These are phyloP conservation scores for Erpobdella octoculata DNA, from an alignment of 2,888 invertebrate species.

Conservation along the genomic window DNA sequence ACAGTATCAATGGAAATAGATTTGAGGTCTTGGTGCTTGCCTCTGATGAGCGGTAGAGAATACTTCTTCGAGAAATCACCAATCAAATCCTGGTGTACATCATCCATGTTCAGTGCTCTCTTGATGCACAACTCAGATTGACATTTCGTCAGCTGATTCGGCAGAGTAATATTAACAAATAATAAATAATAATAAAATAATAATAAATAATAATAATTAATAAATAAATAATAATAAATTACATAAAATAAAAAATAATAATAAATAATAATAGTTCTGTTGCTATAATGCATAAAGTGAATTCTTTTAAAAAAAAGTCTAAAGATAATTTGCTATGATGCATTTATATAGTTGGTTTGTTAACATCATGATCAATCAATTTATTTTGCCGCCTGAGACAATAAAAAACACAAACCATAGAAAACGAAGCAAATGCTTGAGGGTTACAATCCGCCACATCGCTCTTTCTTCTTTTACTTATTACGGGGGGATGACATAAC, in stretches of 20 bases:
- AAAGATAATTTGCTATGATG: too few species aligned
- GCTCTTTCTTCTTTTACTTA: neutral
- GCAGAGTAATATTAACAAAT: too few species aligned
- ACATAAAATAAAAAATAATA: too few species aligned
- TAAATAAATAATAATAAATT: neutral
- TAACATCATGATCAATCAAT: neutral
- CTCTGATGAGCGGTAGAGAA: conserved; percentile 43
- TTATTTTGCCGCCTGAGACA: neutral
- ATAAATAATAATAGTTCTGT: too few species aligned
- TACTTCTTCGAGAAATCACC: conserved; percentile 43
- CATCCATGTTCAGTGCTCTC: conserved; percentile 35
- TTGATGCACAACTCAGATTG: conserved; percentile 30
- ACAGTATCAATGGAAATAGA: conserved; percentile 47
- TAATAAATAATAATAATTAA: neutral
- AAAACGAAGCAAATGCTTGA: neutral
- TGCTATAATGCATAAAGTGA: too few species aligned
- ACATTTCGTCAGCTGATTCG: conserved; percentile 24
- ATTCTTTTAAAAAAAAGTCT: too few species aligned
- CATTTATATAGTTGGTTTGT: neutral
- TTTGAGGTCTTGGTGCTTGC: conserved; percentile 47
- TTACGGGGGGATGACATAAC: neutral
- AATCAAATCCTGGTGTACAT: conserved; percentile 40
- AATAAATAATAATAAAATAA: neutral
- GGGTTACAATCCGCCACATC: neutral
- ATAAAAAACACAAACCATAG: too few species aligned